phyloP scores from a whole-genome alignment of 1,140 invertebrate species.

The Nymphalis io region DNA sequence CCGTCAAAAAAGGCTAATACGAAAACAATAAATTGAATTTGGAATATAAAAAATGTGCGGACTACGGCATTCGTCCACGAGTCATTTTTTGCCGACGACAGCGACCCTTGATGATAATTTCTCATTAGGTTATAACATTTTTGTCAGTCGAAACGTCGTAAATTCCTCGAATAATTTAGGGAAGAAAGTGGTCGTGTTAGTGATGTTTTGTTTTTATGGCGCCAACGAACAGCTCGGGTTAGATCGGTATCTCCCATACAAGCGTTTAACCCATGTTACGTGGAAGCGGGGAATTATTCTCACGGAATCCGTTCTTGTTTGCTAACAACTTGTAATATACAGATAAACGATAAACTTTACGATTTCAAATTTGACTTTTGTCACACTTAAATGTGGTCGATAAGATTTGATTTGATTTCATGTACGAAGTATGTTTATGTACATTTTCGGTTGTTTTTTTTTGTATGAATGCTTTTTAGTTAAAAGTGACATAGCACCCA shows the following conservation, averaged over 20 bases:
- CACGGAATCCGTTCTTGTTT: slow-evolving; percentile 58
- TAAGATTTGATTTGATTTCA: slow-evolving; percentile 9
- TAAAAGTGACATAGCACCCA: slow-evolving; percentile 16
- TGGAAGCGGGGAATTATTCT: slow-evolving; percentile 73
- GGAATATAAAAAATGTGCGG: slow-evolving; percentile 66
- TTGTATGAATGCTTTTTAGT: not conserved
- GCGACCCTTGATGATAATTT: slow-evolving; percentile 76
- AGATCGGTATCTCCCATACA: slow-evolving; percentile 78
- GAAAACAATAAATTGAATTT: slow-evolving; percentile 71
- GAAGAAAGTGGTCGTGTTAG: slow-evolving; percentile 78
- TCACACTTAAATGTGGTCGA: slow-evolving; percentile 24
- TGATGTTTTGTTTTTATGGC: slow-evolving; percentile 79
- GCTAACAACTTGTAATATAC: slow-evolving; percentile 72
- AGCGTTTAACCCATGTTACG: slow-evolving; percentile 79
- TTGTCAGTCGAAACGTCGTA: slow-evolving; percentile 76
- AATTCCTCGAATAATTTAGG: slow-evolving; percentile 79
- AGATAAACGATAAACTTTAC: slow-evolving; percentile 36
- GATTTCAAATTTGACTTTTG: slow-evolving; percentile 26
- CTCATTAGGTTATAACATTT: slow-evolving; percentile 80
- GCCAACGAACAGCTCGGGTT: slow-evolving; percentile 72
- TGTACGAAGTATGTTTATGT: not conserved
- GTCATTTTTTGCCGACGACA: slow-evolving; percentile 64
- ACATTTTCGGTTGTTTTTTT: not conserved
- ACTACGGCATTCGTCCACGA: slow-evolving; percentile 49
- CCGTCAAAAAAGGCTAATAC: slow-evolving; percentile 59